Evolutionary conservation across 2,113 vertebrate species (phyloP), one percentile per base, ranked within the genome.

Genomic region (Empidonax alnorum): DNA sequence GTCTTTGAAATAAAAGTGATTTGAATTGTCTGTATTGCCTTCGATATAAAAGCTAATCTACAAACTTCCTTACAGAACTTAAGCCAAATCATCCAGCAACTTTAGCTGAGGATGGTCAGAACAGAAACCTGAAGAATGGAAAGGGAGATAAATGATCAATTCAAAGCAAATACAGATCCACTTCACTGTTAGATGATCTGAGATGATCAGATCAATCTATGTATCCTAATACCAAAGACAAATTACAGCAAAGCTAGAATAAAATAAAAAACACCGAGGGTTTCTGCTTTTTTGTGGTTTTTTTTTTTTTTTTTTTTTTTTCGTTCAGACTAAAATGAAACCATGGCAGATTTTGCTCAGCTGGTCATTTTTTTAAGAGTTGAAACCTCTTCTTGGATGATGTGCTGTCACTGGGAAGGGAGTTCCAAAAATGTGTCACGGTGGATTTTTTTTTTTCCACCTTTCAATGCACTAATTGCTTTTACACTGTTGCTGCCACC

Each of bases 341-440:
- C 14, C 7, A 23, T 33, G 8, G 9, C 10, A 67, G 9, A 25
- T 63, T 75, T 92, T 87, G 4, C 33, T 81, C 25, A 67, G 15
- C 9, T 71, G 37, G 4, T 31, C 17, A 39, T 47, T 53, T 85
- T 33, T 65, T 75, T 35, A 62, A 58, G 24, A 10, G 41, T 30
- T 50, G 52, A 89, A 89, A 44, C 8, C 2, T 73, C 20, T 69
- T 61, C 35, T 84, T 39, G 25, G 21, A n/a, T 68, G 11, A 35
- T 27, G 59, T 16, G 10, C 2, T 77, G 10, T 58, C 17, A 23
- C 10, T 19, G 18, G 8, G 8, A 81, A 44, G 0, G 0, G 31
- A 61, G 8, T 55, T 84, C 10, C 28, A 68, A 72, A 81, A 79
- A 42, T 1, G 1, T 0, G 1, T 59, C 4, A 68, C 2, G 22